Evolutionary conservation across 2,888 invertebrate species (phyloP), one percentile per base, ranked within the genome.

Genomic region (Orgyia antiqua): DNA sequence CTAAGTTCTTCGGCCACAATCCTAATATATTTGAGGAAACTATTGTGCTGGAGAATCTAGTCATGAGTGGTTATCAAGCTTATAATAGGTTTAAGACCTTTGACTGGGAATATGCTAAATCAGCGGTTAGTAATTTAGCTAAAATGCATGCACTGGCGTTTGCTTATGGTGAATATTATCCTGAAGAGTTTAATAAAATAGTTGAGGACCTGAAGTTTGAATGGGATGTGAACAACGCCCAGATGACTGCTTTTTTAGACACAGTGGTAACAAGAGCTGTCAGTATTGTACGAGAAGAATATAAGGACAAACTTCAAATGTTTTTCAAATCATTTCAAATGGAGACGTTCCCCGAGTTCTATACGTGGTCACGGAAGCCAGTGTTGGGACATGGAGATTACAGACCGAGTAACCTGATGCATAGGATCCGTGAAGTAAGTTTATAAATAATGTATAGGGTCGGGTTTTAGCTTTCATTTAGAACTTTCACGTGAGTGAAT

Each of bases 91-190:
- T 70, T 9, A 53, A 60, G 10, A 44, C 66, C 0, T 48, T 83
- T n/a, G 60, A 69, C 28, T 76, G 74, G 69, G 58, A 61, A 1
- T 75, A 77, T 27, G 70, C 74, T 0, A 43, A 55, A 0, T 39
- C 58, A 1, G 63, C 69, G 1, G 45, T 76, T 1, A 53, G 51
- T 1, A 58, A 58, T 9, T 43, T 84, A 12, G 82, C 76, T 0
- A 74, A 74, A 34, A 60, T 76, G 33, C 87, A 87, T 39, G 83
- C 84, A 0, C 36, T 82, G 0, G 76, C 80, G 0, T 58, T 71
- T 12, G 73, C 67, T 0, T 56, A 47, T 26, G 31, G 32, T 1
- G 27, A 53, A 3, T 46, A 64, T 20, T 32, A 69, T 2, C 77
- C 77, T 0, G 67, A 71, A 12, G 54, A 62, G 10, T 82, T 67